A percentile compares a stretch with the other conserved stretches of the same genome.
Conservation (phyloP, 2,797 vertebrate species). For the Galagoides demidoff region DNA sequence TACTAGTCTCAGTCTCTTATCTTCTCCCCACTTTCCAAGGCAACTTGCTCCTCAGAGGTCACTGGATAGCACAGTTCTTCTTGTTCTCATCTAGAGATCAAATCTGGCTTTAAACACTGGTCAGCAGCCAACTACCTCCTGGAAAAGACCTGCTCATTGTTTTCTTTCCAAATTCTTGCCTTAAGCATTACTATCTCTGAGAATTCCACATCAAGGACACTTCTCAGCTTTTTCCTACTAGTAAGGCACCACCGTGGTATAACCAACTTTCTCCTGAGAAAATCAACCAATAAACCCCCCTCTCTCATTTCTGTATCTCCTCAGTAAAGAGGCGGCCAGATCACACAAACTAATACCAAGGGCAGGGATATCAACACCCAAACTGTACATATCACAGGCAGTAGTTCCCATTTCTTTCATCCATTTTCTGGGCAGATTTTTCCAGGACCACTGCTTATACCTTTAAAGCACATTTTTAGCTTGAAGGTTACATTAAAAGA, state of each 20-base stretch:
- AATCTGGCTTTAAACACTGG: constrained; percentile 52
- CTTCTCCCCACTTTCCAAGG: constrained; percentile 32
- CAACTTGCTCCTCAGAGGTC: constrained; percentile 43
- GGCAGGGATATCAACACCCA: background rate
- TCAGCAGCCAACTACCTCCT: constrained; percentile 49
- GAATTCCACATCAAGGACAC: background rate
- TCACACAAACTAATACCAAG: background rate
- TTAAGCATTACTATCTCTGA: background rate
- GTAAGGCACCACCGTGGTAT: background rate
- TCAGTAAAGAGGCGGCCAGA: background rate
- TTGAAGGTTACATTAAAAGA: constrained; percentile 33
- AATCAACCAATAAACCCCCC: background rate
- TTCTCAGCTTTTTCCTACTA: constrained; percentile 10
- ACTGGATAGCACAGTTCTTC: background rate
- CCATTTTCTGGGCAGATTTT: constrained; percentile 13
- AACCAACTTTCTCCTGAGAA: constrained; percentile 16
- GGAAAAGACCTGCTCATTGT: constrained; percentile 53
- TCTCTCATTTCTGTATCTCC: background rate
- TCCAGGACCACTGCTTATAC: constrained; percentile 6
- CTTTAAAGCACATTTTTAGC: constrained; percentile 18
- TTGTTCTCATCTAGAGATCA: constrained; percentile 30
- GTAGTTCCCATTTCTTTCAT: background rate
- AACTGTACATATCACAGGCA: background rate
- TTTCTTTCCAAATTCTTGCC: constrained; percentile 56
- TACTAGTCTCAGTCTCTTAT: background rate